Conservation (phyloP, 2,113 vertebrate species). For the Cinclus mexicanus region DNA sequence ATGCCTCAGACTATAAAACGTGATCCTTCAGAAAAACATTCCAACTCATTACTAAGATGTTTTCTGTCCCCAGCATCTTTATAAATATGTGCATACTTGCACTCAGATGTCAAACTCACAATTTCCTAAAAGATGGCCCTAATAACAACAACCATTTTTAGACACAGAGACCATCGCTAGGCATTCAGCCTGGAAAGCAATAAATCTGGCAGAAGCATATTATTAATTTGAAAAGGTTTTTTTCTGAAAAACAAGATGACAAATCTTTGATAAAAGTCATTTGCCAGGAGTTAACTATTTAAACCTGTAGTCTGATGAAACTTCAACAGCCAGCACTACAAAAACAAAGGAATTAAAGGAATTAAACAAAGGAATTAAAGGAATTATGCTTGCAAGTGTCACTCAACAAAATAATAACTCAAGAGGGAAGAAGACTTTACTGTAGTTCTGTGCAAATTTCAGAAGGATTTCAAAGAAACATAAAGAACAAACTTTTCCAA, state of each 20-base stretch:
- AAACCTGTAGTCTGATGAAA: background rate
- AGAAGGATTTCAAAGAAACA: background rate
- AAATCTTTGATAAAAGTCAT: conserved; percentile 54
- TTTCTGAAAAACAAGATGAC: conserved; percentile 53
- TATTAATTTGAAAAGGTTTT: conserved; percentile 58
- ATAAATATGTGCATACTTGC: background rate
- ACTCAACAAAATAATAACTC: background rate
- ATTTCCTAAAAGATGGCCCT: conserved; percentile 35
- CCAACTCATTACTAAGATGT: background rate
- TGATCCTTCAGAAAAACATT: background rate
- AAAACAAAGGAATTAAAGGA: conserved; percentile 1
- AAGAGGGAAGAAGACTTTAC: background rate
- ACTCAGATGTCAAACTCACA: conserved; percentile 10
- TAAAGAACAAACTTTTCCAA: background rate
- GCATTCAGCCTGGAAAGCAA: conserved; percentile 37
- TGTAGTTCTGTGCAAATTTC: background rate
- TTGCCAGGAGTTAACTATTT: conserved; percentile 30
- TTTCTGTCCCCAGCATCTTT: background rate
- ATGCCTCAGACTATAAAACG: background rate
- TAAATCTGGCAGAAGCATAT: conserved; percentile 8
- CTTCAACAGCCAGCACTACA: background rate
- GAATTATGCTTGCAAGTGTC: background rate
- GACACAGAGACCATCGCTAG: background rate
- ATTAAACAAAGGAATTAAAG: background rate
- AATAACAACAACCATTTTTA: conserved; percentile 53